Evolutionary conservation across 2,888 invertebrate species (phyloP).

Genomic region (Eubasilissa splendida): DNA sequence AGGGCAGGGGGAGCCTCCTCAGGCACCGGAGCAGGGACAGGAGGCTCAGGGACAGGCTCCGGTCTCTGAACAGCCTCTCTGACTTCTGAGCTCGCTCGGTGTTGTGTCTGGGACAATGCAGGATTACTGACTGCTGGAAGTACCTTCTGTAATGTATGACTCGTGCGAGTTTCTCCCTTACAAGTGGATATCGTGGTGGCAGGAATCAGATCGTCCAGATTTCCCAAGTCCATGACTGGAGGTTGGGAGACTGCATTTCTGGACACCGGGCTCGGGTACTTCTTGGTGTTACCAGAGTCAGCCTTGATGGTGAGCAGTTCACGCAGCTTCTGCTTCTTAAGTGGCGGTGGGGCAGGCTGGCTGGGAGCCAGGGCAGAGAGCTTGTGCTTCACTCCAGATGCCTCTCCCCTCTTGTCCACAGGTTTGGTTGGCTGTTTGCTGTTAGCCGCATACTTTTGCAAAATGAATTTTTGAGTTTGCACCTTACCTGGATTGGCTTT

Average conservation of each 20-base stretch:
- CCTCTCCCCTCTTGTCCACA: background rate
- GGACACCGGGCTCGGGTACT: constrained; percentile 59
- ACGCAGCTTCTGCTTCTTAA: constrained; percentile 65
- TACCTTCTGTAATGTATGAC: constrained; percentile 5
- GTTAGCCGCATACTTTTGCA: constrained; percentile 46
- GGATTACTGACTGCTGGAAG: background rate
- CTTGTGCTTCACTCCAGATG: constrained; percentile 57
- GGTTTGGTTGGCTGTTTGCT: constrained; percentile 34
- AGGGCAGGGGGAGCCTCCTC: constrained; percentile 56
- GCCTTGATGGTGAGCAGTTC: constrained; percentile 60
- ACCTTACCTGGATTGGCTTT: constrained; percentile 50
- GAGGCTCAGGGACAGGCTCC: constrained; percentile 1
- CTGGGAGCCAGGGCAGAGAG: constrained; percentile 62
- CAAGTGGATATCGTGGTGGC: constrained; percentile 68
- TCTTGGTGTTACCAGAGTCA: constrained; percentile 56
- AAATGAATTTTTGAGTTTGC: constrained; percentile 49
- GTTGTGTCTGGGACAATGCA: background rate
- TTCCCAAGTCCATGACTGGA: constrained; percentile 64
- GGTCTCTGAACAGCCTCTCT: background rate
- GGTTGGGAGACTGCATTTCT: constrained; percentile 61
- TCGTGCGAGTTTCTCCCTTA: constrained; percentile 61
- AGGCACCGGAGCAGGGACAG: background rate
- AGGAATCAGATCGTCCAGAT: constrained; percentile 69
- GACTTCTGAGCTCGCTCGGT: background rate
- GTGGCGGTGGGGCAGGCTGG: constrained; percentile 62